Conservation (phyloP, 1,140 invertebrate species). For the Mamestra configurata region DNA sequence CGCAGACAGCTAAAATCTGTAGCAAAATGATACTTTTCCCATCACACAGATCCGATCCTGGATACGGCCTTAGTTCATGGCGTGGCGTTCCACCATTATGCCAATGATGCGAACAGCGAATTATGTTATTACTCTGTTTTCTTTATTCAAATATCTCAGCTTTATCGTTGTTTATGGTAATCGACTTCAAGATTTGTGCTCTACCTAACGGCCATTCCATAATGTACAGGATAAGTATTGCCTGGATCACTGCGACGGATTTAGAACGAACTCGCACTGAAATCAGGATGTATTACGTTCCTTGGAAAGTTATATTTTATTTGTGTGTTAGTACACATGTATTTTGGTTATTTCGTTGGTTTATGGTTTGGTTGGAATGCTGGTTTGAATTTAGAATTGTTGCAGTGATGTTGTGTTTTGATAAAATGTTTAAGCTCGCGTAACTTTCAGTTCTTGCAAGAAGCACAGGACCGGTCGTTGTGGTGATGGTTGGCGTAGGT, state of each 20-base stretch:
- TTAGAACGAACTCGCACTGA: background rate
- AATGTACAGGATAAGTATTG: conserved; percentile 22
- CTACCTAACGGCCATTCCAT: conserved; percentile 13
- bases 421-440: too few relatives aligned
- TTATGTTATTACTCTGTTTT: conserved; percentile 40
- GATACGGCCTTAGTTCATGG: background rate
- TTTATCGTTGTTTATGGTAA: conserved; percentile 42
- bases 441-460: too few relatives aligned
- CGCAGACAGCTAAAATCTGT: background rate
- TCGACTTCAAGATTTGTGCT: conserved; percentile 37
- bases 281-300: conserved; percentile 5
- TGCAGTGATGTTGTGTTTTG: background rate
- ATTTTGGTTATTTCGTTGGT: background rate
- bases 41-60: background rate
- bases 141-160: conserved; percentile 29
- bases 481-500: too few relatives aligned
- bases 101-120: conserved; percentile 12
- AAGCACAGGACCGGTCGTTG: too few relatives aligned
- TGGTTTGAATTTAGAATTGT: background rate
- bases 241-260: conserved; percentile 15
- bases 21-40: background rate
- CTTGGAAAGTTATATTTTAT: background rate
- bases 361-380: background rate
- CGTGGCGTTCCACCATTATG: conserved; percentile 13
- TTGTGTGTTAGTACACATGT: conserved; percentile 1